Percentiles rank a stretch among this genome's conserved stretches.
These are phyloP conservation scores for Drosophila siamana DNA, from an alignment of 2,888 invertebrate genomes.

Conservation along the genomic window DNA sequence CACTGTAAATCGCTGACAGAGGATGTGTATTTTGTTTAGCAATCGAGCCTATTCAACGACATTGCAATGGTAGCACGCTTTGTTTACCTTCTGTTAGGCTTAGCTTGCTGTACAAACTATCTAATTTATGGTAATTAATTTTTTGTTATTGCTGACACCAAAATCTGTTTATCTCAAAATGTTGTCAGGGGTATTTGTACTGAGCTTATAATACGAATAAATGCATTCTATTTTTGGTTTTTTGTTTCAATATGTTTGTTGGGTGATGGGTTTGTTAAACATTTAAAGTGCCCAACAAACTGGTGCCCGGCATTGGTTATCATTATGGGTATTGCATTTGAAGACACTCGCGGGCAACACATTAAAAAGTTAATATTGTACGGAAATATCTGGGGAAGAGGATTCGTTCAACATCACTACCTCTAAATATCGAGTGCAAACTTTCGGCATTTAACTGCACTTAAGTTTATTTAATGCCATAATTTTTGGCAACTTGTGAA, in stretches of 20 bases:
- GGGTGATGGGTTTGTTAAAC: neutral
- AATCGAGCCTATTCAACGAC: neutral
- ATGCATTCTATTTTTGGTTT: too few relatives aligned
- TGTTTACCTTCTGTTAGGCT: neutral
- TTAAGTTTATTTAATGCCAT: constrained; percentile 64
- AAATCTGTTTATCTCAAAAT: neutral
- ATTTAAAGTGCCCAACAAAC: neutral
- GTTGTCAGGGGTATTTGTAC: neutral
- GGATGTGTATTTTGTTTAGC: neutral
- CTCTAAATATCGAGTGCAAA: constrained; percentile 3
- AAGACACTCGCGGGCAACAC: neutral
- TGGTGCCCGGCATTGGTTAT: neutral
- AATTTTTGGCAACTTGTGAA: constrained; percentile 55
- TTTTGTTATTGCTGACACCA: neutral
- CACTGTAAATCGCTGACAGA: neutral
- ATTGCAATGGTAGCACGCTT: neutral
- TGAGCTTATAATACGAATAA: neutral
- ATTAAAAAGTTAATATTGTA: constrained; percentile 7
- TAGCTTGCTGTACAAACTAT: neutral
- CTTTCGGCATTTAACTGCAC: constrained; percentile 31
- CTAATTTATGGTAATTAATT: neutral
- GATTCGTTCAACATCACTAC: constrained; percentile 2
- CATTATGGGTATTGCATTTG: neutral
- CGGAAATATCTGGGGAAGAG: neutral
- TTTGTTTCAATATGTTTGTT: neutral